Evolutionary conservation across 2,888 invertebrate species (phyloP).

Genomic region (Zelleria hepariella): DNA sequence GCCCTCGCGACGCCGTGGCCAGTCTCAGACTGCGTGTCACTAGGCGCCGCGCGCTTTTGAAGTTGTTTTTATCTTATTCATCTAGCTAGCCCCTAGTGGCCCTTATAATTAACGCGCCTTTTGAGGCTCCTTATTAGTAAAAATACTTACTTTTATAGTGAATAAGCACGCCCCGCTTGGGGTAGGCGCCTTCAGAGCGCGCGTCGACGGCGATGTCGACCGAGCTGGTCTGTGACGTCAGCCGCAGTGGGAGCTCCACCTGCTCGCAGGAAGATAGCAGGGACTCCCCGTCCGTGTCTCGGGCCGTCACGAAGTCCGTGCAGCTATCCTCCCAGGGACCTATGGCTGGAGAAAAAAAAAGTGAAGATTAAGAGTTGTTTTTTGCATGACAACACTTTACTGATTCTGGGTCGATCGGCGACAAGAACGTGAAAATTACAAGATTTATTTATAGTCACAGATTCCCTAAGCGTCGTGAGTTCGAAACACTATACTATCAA

Average conservation of each 20-base stretch:
- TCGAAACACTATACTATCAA: too few relatives aligned
- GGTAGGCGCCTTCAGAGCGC: constrained; percentile 65
- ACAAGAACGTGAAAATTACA: too few relatives aligned
- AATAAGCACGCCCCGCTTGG: constrained; percentile 75
- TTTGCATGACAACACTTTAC: not conserved
- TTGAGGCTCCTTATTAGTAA: too few relatives aligned
- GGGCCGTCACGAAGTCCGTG: constrained; percentile 64
- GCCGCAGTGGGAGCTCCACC: constrained; percentile 59
- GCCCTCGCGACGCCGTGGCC: too few relatives aligned
- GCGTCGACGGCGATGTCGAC: constrained; percentile 61
- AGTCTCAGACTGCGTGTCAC: too few relatives aligned
- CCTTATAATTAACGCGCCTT: too few relatives aligned
- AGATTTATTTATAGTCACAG: too few relatives aligned
- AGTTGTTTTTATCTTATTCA: too few relatives aligned
- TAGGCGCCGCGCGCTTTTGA: too few relatives aligned
- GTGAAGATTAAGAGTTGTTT: not conserved
- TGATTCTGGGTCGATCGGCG: too few relatives aligned
- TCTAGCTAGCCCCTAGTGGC: too few relatives aligned
- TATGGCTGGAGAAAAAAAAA: constrained; percentile 36
- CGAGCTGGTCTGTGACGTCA: constrained; percentile 58
- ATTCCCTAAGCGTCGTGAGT: too few relatives aligned
- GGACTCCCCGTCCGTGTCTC: constrained; percentile 57
- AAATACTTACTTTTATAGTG: constrained; percentile 73
- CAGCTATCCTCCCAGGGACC: constrained; percentile 65
- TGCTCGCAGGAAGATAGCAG: constrained; percentile 70